Conservation (phyloP, 2,888 invertebrate species). For the Leptothorax acervorum region DNA sequence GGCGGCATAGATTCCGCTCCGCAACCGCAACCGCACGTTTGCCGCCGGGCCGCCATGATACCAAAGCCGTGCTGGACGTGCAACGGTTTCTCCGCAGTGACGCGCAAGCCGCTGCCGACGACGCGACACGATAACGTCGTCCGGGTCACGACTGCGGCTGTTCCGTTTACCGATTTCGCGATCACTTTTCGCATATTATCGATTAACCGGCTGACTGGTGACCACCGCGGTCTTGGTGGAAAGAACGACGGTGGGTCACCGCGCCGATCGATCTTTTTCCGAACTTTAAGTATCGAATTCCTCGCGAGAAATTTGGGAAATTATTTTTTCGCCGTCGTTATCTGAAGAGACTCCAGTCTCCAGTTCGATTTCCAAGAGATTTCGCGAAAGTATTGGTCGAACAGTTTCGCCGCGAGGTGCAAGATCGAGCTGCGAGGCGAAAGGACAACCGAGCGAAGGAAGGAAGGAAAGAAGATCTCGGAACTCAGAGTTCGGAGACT, state of each 20-base stretch:
- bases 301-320: neutral
- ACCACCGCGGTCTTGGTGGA: neutral
- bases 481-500: neutral
- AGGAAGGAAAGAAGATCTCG: neutral
- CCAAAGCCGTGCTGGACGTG: constrained; percentile 70
- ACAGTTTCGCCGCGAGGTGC: neutral
- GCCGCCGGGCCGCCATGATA: constrained; percentile 74
- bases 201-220: neutral
- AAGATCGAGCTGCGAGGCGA: neutral
- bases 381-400: neutral
- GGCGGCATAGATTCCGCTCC: constrained; percentile 82
- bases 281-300: neutral
- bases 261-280: neutral
- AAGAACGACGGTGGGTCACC: neutral
- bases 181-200: neutral
- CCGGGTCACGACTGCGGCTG: constrained; percentile 66
- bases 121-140: constrained; percentile 56
- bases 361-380: neutral
- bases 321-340: neutral
- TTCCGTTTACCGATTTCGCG: constrained; percentile 62
- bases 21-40: constrained; percentile 79
- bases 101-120: constrained; percentile 77
- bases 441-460: neutral
- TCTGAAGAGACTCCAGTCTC: neutral
- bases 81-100: constrained; percentile 81